Evolutionary conservation across 2,797 vertebrate species (phyloP).

Genomic region (Mus minutoides): DNA sequence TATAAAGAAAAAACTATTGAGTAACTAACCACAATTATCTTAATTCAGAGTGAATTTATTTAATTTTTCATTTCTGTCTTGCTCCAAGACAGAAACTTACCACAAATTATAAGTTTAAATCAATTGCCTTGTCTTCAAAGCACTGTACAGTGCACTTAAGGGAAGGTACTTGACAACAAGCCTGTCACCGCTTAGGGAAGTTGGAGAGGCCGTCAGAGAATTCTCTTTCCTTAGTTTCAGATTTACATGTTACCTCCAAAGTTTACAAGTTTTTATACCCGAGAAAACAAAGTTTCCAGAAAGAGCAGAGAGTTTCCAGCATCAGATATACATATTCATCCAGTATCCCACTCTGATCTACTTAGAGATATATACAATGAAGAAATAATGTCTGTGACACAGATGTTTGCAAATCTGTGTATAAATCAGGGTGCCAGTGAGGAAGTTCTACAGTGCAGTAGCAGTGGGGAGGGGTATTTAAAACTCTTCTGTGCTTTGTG

Average conservation of each 20-base stretch:
- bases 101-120: constrained; percentile 73
- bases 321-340: constrained; percentile 78
- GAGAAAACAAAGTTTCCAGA: constrained; percentile 66
- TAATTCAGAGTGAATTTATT: background rate
- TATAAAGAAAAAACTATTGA: background rate
- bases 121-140: constrained; percentile 82
- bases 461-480: background rate
- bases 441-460: background rate
- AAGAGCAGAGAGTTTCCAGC: constrained; percentile 67
- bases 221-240: constrained; percentile 84
- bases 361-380: background rate
- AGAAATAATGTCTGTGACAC: constrained; percentile 67
- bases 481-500: background rate
- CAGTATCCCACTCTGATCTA: constrained; percentile 78
- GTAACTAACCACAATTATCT: background rate
- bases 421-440: constrained; percentile 19
- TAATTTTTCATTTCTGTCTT: constrained; percentile 57
- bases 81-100: constrained; percentile 60
- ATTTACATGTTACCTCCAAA: constrained; percentile 80
- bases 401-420: constrained; percentile 51
- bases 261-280: constrained; percentile 80
- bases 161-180: constrained; percentile 85
- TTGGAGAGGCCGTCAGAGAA: constrained; percentile 85
- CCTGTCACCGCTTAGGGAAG: constrained; percentile 86
- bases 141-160: constrained; percentile 73